These are phyloP conservation scores for Chaenodraco wilsoni DNA, from an alignment of 2,797 vertebrate genomes.

Conservation along the genomic window DNA sequence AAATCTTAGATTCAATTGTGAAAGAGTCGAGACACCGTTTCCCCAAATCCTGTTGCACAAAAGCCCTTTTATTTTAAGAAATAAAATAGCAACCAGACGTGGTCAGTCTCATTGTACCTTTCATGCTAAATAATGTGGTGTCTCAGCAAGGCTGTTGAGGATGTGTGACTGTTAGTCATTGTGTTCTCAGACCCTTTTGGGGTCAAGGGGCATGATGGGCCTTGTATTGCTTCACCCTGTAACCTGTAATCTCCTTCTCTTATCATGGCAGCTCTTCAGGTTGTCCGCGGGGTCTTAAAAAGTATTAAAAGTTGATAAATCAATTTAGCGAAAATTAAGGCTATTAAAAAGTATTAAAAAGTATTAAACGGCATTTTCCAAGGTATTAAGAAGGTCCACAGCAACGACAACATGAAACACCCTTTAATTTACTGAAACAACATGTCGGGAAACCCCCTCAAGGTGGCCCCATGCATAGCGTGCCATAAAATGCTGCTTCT, in stretches of 20 bases:
- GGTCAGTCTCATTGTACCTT: constrained; percentile 34
- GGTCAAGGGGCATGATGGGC: constrained; percentile 45
- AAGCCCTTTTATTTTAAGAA: constrained; percentile 2
- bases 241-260: constrained; percentile 50
- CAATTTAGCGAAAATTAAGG: too few relatives aligned
- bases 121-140: constrained; percentile 35
- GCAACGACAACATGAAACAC: too few relatives aligned
- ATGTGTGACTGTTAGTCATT: constrained; percentile 75
- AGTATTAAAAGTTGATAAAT: too few relatives aligned
- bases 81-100: constrained; percentile 6
- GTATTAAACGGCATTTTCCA: too few relatives aligned
- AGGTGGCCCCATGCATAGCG: too few relatives aligned
- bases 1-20: constrained; percentile 36
- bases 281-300: too few relatives aligned
- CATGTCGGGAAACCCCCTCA: too few relatives aligned
- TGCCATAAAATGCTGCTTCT: too few relatives aligned
- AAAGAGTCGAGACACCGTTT: constrained; percentile 38
- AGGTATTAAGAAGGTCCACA: too few relatives aligned
- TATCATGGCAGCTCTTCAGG: constrained; percentile 48
- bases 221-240: constrained; percentile 56
- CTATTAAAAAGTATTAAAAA: too few relatives aligned
- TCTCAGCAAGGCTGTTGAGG: constrained; percentile 53
- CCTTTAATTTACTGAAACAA: too few relatives aligned
- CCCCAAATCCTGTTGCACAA: constrained; percentile 25
- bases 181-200: constrained; percentile 30